A percentile compares a stretch with the other conserved stretches of the same genome.
phyloP scores from a whole-genome alignment of 2,888 invertebrate species.

The Patella caerulea region DNA sequence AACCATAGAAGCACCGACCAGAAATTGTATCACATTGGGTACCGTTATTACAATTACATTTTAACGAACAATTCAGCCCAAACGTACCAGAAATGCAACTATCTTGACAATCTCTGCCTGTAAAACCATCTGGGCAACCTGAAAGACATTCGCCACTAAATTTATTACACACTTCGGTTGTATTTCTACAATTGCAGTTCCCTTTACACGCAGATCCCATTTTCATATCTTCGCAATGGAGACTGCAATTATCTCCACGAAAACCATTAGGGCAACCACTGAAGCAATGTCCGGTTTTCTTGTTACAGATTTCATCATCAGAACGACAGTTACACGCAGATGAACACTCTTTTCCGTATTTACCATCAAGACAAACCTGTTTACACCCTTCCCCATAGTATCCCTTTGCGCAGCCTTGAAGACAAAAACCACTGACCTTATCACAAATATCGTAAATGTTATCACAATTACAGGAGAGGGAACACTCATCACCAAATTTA shows the following conservation, averaged over 20 bases:
- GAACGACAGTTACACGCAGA: neutral
- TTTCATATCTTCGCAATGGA: neutral
- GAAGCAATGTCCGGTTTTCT: neutral
- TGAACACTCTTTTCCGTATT: neutral
- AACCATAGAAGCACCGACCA: conserved; percentile 26
- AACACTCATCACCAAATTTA: neutral
- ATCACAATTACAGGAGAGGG: neutral
- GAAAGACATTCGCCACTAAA: neutral
- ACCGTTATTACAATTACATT: conserved; percentile 1
- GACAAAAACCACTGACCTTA: neutral
- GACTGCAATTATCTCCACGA: neutral
- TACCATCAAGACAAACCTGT: neutral
- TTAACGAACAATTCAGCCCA: neutral
- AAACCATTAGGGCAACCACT: neutral
- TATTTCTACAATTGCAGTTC: neutral
- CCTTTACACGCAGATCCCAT: neutral
- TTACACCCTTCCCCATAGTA: neutral
- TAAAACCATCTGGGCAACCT: neutral
- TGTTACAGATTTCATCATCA: neutral
- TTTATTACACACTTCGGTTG: neutral
- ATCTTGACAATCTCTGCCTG: neutral
- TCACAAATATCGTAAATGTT: neutral
- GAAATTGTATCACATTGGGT: conserved; percentile 16
- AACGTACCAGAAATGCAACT: neutral
- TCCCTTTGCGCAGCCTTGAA: neutral